These are phyloP conservation scores for Antheraea yamamai DNA, from an alignment of 2,888 invertebrate species.

Conservation along the genomic window DNA sequence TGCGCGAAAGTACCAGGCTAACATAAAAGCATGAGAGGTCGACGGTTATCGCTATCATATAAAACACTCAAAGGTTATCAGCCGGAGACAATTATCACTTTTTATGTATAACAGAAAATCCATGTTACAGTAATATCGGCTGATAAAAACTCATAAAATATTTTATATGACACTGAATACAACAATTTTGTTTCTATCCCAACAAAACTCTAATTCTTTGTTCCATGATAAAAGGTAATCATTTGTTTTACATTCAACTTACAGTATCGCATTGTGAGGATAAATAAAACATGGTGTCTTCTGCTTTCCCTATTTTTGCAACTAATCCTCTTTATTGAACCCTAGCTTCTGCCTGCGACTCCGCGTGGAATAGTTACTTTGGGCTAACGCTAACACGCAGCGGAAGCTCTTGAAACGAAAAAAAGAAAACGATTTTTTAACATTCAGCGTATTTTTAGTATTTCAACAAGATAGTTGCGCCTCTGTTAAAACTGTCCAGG, in stretches of 20 bases:
- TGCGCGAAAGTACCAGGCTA: conserved; percentile 6
- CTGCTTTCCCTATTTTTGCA: no score
- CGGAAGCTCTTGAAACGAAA: no score
- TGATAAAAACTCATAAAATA: conserved; percentile 5
- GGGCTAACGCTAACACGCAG: no score
- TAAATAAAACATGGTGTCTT: no score
- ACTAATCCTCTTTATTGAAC: no score
- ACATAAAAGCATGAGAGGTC: conserved; percentile 11
- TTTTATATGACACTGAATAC: conserved; percentile 5
- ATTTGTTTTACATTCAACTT: background rate
- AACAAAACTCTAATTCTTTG: background rate
- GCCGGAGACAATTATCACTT: conserved; percentile 12
- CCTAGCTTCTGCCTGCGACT: no score
- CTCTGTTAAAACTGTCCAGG: no score
- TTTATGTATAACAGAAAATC: conserved; percentile 14
- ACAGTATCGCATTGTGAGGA: no score
- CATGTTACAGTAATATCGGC: conserved; percentile 11
- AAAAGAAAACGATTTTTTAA: no score
- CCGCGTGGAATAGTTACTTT: no score
- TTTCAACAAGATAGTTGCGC: no score
- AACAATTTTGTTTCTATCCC: background rate
- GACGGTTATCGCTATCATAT: conserved; percentile 8
- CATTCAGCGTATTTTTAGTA: no score
- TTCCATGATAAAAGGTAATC: background rate
- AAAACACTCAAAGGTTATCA: conserved; percentile 16